phyloP scores from a whole-genome alignment of 2,113 vertebrate species.

The Ictalurus punctatus region DNA sequence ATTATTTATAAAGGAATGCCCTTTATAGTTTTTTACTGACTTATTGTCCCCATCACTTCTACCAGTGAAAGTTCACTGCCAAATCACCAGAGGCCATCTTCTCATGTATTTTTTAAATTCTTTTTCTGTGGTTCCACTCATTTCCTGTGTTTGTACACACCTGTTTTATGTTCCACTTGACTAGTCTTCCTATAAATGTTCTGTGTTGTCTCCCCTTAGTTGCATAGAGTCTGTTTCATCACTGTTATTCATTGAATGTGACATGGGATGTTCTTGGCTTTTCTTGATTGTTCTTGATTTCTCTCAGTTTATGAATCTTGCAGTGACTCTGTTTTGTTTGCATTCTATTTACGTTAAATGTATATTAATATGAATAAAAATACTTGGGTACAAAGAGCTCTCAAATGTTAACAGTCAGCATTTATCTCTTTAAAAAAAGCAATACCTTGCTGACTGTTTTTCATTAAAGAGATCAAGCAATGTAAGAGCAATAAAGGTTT shows the following conservation, averaged over 20 bases:
- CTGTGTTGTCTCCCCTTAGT: not conserved
- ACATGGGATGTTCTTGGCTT: not conserved
- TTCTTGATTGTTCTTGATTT: not conserved
- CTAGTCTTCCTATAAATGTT: not conserved
- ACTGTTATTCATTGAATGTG: not conserved
- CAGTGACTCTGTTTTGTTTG: not conserved
- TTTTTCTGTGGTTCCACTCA: not conserved
- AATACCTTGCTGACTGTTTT: not conserved
- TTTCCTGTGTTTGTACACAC: not conserved
- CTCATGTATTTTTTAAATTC: not conserved
- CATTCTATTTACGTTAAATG: not conserved
- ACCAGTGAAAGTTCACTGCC: not conserved
- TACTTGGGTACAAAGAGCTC: too few relatives aligned
- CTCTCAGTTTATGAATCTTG: not conserved
- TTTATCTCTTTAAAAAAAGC: not conserved
- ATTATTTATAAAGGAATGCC: not conserved
- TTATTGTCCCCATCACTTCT: not conserved
- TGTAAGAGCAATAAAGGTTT: not conserved
- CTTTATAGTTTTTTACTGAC: not conserved
- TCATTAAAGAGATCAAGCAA: not conserved
- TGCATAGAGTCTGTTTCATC: not conserved
- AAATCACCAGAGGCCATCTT: not conserved
- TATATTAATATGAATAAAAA: too few relatives aligned
- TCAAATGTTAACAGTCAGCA: not conserved
- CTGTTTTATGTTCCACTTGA: not conserved